These are phyloP conservation scores for Luperina nickerlii DNA, from an alignment of 2,888 invertebrate genomes.

Conservation along the genomic window DNA sequence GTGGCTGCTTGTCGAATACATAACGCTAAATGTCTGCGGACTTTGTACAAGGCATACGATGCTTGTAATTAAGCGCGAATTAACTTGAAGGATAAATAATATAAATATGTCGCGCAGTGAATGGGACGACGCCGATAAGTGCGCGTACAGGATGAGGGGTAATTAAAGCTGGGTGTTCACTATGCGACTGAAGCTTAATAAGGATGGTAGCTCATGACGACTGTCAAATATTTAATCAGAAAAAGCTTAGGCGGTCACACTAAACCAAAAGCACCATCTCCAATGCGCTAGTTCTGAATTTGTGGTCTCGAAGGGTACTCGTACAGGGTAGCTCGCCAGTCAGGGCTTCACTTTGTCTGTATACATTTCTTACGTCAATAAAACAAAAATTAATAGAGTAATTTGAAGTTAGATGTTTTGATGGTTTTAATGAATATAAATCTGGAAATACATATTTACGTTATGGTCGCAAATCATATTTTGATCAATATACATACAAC, in stretches of 20 bases:
- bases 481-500: no score
- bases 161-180: neutral
- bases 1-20: slow-evolving; percentile 11
- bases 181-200: neutral
- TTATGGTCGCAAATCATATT: no score
- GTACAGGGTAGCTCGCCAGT: neutral
- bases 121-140: neutral
- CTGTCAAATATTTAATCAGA: neutral
- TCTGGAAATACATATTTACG: no score
- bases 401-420: neutral
- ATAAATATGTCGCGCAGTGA: slow-evolving; percentile 36
- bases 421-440: neutral
- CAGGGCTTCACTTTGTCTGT: no score
- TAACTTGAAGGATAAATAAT: slow-evolving; percentile 23
- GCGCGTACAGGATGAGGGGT: neutral
- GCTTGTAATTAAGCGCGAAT: slow-evolving; percentile 30
- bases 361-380: no score
- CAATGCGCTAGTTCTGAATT: neutral
- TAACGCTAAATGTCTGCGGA: slow-evolving; percentile 29
- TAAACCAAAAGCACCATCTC: neutral
- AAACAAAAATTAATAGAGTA: neutral
- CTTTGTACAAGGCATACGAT: neutral
- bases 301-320: neutral
- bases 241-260: neutral
- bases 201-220: neutral